phyloP scores from a whole-genome alignment of 2,113 vertebrate species.

The Corapipo altera region DNA sequence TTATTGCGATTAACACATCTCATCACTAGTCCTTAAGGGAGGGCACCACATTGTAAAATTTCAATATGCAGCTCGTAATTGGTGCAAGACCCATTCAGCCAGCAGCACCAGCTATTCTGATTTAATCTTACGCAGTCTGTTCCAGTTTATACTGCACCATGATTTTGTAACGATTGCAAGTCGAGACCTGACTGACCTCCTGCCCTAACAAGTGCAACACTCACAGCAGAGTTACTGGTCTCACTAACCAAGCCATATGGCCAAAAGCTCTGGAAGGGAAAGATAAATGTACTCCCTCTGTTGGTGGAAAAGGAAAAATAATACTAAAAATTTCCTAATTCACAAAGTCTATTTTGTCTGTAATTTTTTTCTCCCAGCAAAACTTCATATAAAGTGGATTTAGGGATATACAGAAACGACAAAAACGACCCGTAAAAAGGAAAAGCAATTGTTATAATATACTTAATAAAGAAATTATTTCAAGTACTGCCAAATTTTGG shows the following conservation, averaged over 20 bases:
- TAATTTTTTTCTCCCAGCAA: not conserved
- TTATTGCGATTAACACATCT: slow-evolving; percentile 57
- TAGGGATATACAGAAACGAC: not conserved
- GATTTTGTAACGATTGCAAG: not conserved
- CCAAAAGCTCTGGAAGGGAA: not conserved
- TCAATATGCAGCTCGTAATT: not conserved
- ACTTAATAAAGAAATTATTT: not conserved
- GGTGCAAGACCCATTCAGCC: not conserved
- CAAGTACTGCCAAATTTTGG: not conserved
- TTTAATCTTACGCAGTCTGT: not conserved
- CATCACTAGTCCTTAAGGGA: slow-evolving; percentile 29
- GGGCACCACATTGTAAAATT: not conserved
- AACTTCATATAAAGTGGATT: not conserved
- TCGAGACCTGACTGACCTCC: not conserved
- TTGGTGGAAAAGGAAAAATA: slow-evolving; percentile 24
- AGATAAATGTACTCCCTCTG: slow-evolving; percentile 40
- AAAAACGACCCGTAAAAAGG: not conserved
- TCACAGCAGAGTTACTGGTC: not conserved
- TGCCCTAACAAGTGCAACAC: not conserved
- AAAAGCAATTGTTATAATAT: not conserved
- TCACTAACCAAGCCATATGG: not conserved
- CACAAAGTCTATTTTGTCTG: not conserved
- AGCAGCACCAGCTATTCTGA: not conserved
- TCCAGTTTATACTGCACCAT: not conserved
- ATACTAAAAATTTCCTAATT: not conserved